These are phyloP conservation scores for Ciconia maguari DNA, from an alignment of 2,113 vertebrate species.

Conservation along the genomic window DNA sequence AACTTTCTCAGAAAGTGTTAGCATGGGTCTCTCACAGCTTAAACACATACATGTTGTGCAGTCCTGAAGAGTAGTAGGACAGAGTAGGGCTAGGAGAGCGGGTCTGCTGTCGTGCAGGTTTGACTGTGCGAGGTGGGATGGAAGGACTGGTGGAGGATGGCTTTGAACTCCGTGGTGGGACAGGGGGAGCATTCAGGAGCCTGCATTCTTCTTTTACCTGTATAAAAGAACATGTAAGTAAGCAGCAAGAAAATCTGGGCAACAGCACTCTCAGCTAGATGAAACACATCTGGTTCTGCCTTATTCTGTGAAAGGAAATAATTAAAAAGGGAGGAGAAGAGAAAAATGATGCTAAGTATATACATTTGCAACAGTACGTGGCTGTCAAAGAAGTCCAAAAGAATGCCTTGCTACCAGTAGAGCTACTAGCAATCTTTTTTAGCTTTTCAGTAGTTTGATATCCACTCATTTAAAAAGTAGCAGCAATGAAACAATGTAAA, in stretches of 20 bases:
- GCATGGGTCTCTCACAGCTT: not conserved
- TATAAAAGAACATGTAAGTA: slow-evolving; percentile 30
- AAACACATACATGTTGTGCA: slow-evolving; percentile 92
- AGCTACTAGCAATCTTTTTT: not conserved
- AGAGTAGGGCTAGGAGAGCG: slow-evolving; percentile 95
- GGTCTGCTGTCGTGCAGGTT: slow-evolving; percentile 85
- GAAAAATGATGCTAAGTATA: not conserved
- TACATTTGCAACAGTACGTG: not conserved
- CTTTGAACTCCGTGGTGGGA: slow-evolving; percentile 92
- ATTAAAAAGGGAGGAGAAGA: not conserved
- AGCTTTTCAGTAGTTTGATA: not conserved
- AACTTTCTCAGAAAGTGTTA: not conserved
- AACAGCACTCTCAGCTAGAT: not conserved
- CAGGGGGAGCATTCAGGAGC: slow-evolving; percentile 93
- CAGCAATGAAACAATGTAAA: not conserved
- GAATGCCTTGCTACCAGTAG: not conserved
- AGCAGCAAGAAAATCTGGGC: not conserved
- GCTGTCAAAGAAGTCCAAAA: not conserved
- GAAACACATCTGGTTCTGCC: not conserved
- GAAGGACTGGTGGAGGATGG: slow-evolving; percentile 82
- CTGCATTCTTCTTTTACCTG: slow-evolving; percentile 98
- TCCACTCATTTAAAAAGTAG: not conserved
- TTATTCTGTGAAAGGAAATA: not conserved
- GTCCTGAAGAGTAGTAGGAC: slow-evolving; percentile 97
- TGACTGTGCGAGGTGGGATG: slow-evolving; percentile 79